phyloP scores from a whole-genome alignment of 2,888 invertebrate species.

The Cosmia trapezina region DNA sequence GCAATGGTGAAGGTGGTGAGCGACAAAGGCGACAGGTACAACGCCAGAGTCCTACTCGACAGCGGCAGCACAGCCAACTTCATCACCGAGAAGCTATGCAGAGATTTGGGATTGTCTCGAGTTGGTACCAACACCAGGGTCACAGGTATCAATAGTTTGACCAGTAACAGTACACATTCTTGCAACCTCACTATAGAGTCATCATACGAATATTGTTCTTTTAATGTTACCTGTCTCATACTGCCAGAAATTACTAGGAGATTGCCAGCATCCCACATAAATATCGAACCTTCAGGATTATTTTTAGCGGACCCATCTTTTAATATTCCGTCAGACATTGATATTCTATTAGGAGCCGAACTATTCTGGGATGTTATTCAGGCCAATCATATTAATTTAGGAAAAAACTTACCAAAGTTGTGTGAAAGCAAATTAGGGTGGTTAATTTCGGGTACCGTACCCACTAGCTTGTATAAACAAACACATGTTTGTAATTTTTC shows the following conservation, averaged over 20 bases:
- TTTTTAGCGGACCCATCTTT: conserved; percentile 4
- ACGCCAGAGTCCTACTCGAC: too few species aligned
- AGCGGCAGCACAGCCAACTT: conserved; percentile 9
- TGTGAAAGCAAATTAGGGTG: conserved; percentile 5
- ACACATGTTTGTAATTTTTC: conserved; percentile 3
- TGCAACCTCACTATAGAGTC: conserved; percentile 8
- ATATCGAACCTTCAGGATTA: conserved; percentile 1
- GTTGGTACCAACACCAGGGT: not conserved
- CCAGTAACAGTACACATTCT: conserved; percentile 15
- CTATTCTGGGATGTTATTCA: conserved; percentile 18
- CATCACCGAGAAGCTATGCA: not conserved
- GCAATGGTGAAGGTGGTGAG: conserved; percentile 9
- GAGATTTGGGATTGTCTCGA: not conserved
- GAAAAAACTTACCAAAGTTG: conserved; percentile 1
- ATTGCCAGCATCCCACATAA: conserved; percentile 4
- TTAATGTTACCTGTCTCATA: not conserved
- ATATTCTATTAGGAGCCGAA: conserved; percentile 6
- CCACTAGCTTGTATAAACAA: not conserved
- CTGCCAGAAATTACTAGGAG: conserved; percentile 1
- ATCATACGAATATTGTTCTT: not conserved
- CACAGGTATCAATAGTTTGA: conserved; percentile 11
- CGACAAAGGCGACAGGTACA: not conserved
- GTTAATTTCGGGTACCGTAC: not conserved
- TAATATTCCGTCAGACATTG: conserved; percentile 4
- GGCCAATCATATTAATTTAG: not conserved